Base-by-base conservation (phyloP, 2,888 invertebrate species). In the Omphaloscelis lunosa region DNA sequence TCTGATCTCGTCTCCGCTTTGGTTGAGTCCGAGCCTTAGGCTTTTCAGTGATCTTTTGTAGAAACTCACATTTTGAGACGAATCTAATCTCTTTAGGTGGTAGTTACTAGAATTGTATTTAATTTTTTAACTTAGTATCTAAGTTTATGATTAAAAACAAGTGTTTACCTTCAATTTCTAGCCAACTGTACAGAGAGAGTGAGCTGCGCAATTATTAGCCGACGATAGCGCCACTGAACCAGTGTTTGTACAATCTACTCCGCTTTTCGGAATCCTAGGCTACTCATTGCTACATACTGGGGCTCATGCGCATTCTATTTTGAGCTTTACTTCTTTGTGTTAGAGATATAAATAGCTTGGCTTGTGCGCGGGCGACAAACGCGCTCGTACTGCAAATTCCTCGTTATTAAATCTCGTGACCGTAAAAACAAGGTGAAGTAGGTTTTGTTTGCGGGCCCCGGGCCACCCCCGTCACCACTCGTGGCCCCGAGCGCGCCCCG, bases 401-500 rank as follows among this genome's bases (percentile, higher is more conserved):
- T 88, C 86, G 88, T 88, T 88, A 88, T 87, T 87, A 86, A 87
- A 86, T 88, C 87, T 87, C 72, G 86, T 87, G 88, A 86, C 87
- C 88, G 88, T 88, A 87, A 87, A 87, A 88, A 88, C 87, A 87
- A 87, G 86, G 88, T 86, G 85, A 88, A 88, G 84, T 82, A 88
- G 86, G 86, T 86, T 86, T 86, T 84, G 87, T 86, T 84, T 69
- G 58, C 79, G 27, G 63, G 62, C 68, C 65, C 51, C 3, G 5
- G 20, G 45, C 63, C 45, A 0, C 29, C 45, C 29, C 51, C 53
- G 12, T 15, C 27, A 12, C 7, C 39, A 11, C 8, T 1, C 23
- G 3, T n/a, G 0, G 48, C 58, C 8, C 9, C 41, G 17, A 6
- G 1, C 27, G 2, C 20, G 0, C 29, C 12, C 7, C 56, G 12